Base-by-base conservation (phyloP, 2,113 vertebrate species). In the Corythoichthys haematopterus region DNA sequence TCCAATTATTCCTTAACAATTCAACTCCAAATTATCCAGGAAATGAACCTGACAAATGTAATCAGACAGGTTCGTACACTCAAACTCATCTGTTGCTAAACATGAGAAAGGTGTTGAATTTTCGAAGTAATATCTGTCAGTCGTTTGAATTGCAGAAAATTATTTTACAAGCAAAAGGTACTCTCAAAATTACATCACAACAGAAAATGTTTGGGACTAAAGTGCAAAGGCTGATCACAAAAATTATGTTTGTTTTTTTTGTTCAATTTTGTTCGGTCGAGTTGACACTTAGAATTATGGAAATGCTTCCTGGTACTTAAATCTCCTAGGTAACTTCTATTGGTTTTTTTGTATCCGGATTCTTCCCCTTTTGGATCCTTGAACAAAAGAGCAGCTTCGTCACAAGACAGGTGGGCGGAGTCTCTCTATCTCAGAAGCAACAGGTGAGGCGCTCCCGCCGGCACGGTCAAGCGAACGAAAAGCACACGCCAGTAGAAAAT, bases 331-430 rank as follows among this genome's bases (percentile, higher is more conserved):
- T 4, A 62, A 11, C 20, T 45, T 62, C 46, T 55, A 55, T 14
- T 40, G 20, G 16, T 15, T 36, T 69, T 63, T 69, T 60, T 72
- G 74, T 2, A 90, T 92, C 91, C 91, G 88, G 91, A 80, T 91
- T 71, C 79, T 74, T 69, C 75, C 76, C 76, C 81, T 59, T 47
- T 62, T 57, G 62, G 71, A 76, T 84, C 84, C 88, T 85, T 90
- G 81, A 81, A 78, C 62, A 88, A 88, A 88, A 77, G 58, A 86
- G 77, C 86, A 43, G 85, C 90, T 55, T 57, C 78, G 90, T 92
- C 91, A 93, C 87, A 83, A 86, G 90, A 89, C 85, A 75, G 46
- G 65, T 50, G 68, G 88, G 83, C 78, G 84, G 88, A 57, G 80
- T 66, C 70, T 79, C 0, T 7, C 40, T 43, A 46, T 63, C 65